These are phyloP conservation scores for Sthenelais limicola DNA, from an alignment of 2,888 invertebrate species.

Conservation along the genomic window DNA sequence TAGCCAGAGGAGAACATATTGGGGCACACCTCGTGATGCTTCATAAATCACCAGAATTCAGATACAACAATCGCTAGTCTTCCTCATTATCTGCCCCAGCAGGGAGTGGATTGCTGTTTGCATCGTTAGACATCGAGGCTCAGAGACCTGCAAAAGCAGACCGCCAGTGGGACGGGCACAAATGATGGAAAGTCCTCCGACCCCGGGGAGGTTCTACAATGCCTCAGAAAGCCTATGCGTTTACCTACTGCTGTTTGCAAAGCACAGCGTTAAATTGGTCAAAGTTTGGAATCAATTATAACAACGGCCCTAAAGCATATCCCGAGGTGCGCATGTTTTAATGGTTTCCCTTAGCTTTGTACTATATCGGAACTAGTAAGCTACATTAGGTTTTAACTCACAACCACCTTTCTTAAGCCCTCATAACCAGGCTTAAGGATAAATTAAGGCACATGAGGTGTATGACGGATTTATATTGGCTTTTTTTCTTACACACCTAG, in stretches of 20 bases:
- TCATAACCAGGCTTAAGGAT: no score
- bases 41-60: background rate
- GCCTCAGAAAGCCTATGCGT: background rate
- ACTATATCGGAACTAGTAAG: no score
- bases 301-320: conserved; percentile 2
- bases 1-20: no score
- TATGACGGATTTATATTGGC: no score
- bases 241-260: conserved; percentile 18
- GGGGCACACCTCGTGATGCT: conserved; percentile 4
- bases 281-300: conserved; percentile 33
- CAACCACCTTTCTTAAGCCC: no score
- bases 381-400: no score
- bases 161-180: background rate
- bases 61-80: conserved; percentile 12
- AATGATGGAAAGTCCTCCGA: background rate
- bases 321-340: conserved; percentile 19
- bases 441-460: no score
- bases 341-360: conserved; percentile 5
- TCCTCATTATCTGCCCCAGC: conserved; percentile 14
- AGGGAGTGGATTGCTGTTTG: conserved; percentile 35
- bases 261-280: conserved; percentile 33
- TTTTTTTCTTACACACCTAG: no score
- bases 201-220: background rate
- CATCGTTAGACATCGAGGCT: background rate
- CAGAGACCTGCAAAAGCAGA: background rate